Base-by-base conservation (phyloP, 1,140 invertebrate genomes). In the Drosophila lowei region DNA sequence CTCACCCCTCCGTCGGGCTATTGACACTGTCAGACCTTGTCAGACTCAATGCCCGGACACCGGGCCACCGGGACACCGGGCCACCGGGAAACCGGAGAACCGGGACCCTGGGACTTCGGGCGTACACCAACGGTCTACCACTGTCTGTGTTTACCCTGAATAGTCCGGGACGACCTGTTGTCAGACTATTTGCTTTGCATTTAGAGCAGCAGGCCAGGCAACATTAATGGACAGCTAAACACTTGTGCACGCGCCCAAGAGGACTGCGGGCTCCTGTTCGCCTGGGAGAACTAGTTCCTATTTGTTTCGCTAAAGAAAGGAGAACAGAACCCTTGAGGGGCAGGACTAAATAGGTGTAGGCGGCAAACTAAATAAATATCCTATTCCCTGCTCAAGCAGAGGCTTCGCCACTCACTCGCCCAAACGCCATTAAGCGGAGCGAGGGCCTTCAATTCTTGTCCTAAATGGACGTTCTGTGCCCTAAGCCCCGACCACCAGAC, bases 11-110 rank as follows among this genome's bases (percentile, higher is more conserved):
- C 52, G 52, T 9, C 34, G 23, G 48, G 42, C 25, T 62, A 72
- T 77, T 86, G 79, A 47, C 58, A 23, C 57, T 46, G 67, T 9
- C 70, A 64, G 63, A 48, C 53, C 23, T 30, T 53, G 18, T 61
- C 11, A n/a, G n/a, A n/a, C n/a, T n/a, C n/a, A 25, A 5, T 25
- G 23, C 23, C 23, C 23, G 3, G 23, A 18, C 5, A 25, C 3
- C 23, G 5, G 23, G 3, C 0, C 5, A 25, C 23, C 23, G 0
- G 23, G 23, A 5, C 0, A 4, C 23, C 23, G 0, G 23, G 4
- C n/a, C 5, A 25, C 3, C 23, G 5, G 23, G 3, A 5, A 0
- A 25, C 23, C 23, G 0, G 23, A 4, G 0, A 5, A 4, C 23
- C 23, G 0, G 23, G 4, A 25, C 23, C 23, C 23, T 4, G 23